Base-by-base conservation (phyloP, 1,140 invertebrate species). In the Polypedilum vanderplanki region DNA sequence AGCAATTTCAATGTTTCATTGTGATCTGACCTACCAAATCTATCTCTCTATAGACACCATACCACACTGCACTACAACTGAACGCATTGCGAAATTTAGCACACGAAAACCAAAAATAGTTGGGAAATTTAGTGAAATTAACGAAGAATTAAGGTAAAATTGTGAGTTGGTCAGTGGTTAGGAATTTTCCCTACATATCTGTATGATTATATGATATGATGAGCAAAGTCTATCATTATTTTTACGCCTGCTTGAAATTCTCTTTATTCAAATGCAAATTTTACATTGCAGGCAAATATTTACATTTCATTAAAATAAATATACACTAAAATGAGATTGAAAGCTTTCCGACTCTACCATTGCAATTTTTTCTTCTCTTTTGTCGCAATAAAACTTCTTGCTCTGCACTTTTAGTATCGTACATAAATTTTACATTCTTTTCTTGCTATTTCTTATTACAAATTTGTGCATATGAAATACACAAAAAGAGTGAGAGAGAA, bases 371-470 rank as follows among this genome's bases (percentile, higher is more conserved):
- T 57, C 15, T 57, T 57, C n/a, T 57, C 3, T 57, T 57, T 57
- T n/a, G 46, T 57, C 46, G 46, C n/a, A 57, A 57, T 12, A 57
- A 57, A 57, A 57, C 46, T 15, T 57, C n/a, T 57, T 57, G 12
- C n/a, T 46, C n/a, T 46, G 9, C 15, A 46, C 41, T 46, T 46
- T 57, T 57, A 57, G 46, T n/a, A 57, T 57, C 46, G 46, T 57
- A 57, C 46, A 57, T 57, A n/a, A 57, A 57, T 57, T 57, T 12
- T 57, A 57, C 46, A 57, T 57, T 57, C n/a, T 57, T 57, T n/a
- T 57, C 10, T 57, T 57, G 46, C 41, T 57, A 57, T 57, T n/a
- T 57, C 46, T 46, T 46, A 12, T 46, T 46, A 46, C 41, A 46
- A 46, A 46, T 46, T 46, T 15, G 46, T 57, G n/a, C 46, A 57